These are phyloP conservation scores for Heteromormyrus szaboi DNA, from an alignment of 2,797 vertebrate genomes.

Conservation along the genomic window DNA sequence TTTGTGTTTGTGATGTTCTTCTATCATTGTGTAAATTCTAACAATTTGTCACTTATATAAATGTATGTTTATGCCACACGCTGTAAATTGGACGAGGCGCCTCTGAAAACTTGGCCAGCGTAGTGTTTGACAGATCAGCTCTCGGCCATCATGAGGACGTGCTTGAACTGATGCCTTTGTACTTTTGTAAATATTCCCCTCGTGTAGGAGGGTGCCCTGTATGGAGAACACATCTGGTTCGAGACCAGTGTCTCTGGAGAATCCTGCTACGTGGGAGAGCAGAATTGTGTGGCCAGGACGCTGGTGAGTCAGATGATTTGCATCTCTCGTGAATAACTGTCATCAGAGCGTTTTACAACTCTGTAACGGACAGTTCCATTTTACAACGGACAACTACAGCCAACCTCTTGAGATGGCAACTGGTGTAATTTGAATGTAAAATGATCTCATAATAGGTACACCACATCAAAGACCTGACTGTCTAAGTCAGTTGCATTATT, in stretches of 20 bases:
- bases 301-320: conserved; percentile 63
- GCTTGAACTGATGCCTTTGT: background rate
- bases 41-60: background rate
- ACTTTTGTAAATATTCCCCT: background rate
- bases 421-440: background rate
- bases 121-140: background rate
- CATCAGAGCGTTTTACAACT: background rate
- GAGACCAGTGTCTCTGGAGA: conserved; percentile 88
- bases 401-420: background rate
- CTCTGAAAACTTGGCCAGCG: background rate
- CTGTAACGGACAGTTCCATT: background rate
- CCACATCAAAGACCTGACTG: background rate
- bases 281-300: conserved; percentile 84
- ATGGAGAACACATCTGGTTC: conserved; percentile 93
- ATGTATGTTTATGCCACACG: background rate
- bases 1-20: background rate
- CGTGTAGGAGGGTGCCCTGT: conserved; percentile 75
- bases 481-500: background rate
- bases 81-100: background rate
- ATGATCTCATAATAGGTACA: background rate
- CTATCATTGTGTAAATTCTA: background rate
- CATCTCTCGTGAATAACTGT: background rate
- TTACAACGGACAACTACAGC: background rate
- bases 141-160: background rate
- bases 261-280: conserved; percentile 89